Base-by-base conservation (phyloP, 2,797 vertebrate genomes). In the Glyptemys insculpta region DNA sequence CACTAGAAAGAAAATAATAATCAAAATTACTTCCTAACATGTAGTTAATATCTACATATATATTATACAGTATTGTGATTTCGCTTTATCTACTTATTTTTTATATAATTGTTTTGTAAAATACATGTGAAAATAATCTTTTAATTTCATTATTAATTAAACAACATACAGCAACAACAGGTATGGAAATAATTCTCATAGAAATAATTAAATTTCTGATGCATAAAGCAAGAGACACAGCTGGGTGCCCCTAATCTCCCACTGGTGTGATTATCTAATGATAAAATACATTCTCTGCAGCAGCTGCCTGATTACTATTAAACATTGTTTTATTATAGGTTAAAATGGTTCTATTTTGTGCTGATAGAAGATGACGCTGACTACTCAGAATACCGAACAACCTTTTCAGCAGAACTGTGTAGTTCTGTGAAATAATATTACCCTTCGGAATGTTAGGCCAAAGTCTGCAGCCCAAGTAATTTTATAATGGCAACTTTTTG, bases 181-280 rank as follows among this genome's bases (percentile, higher is more conserved):
- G 79, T 95, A 95, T 88, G 57, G 50, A 41, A 41, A 41, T 41
- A 41, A 41, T 41, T 41, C 41, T 41, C 41, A 41, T 41, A 41
- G 94, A 94, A 96, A 94, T 95, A 97, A 97, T 95, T 97, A 95
- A 86, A 96, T 98, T 97, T 97, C 95, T 96, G 94, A 96, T 96
- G 91, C 87, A 97, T 95, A 95, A 97, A 97, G 91, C 72, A 86
- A 97, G 97, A 98, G 96, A 79, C 6, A 90, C 97, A 98, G 95
- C 97, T 90, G 97, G 98, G 95, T 96, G 95, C 97, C 96, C 96
- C 94, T 85, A 98, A 92, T 96, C 93, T 97, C 95, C 97, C 94
- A 97, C 98, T 97, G 95, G 96, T 97, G 95, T 98, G 96, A 98
- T 98, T 98, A 98, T 98, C 98, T 97, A 98, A 98, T 98, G 97